phyloP scores from a whole-genome alignment of 2,888 invertebrate genomes.

The Neelides folsomi region DNA sequence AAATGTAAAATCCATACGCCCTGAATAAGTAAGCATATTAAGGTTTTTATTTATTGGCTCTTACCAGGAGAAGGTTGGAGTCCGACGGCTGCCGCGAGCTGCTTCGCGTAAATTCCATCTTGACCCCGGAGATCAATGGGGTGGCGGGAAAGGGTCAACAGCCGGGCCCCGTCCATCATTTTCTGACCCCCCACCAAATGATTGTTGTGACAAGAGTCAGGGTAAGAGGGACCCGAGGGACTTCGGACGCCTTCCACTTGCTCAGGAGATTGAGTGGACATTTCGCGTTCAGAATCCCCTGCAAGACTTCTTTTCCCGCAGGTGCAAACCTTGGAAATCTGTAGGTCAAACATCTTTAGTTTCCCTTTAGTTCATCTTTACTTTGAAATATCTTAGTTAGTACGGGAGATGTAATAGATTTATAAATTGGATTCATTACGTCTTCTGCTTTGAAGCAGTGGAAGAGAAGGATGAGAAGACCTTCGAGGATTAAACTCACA shows the following conservation, averaged over 20 bases:
- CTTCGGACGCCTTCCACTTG: constrained; percentile 13
- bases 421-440: constrained; percentile 18
- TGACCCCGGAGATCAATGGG: constrained; percentile 28
- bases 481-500: constrained; percentile 29
- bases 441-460: constrained; percentile 32
- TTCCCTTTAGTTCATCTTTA: too few species aligned
- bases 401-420: background rate
- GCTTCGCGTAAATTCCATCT: constrained; percentile 32
- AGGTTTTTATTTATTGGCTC: too few species aligned
- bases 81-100: constrained; percentile 26
- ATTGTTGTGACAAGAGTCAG: constrained; percentile 31
- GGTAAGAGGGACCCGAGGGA: constrained; percentile 15
- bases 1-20: background rate
- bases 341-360: background rate
- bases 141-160: constrained; percentile 28
- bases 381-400: background rate
- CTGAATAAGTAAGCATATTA: too few species aligned
- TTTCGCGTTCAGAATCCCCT: constrained; percentile 30
- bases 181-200: constrained; percentile 23
- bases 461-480: constrained; percentile 32
- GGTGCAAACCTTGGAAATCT: constrained; percentile 34
- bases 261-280: constrained; percentile 33
- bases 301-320: constrained; percentile 32
- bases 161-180: constrained; percentile 25
- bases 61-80: constrained; percentile 32